phyloP scores from a whole-genome alignment of 2,797 vertebrate genomes.

The Myotis findleyi region DNA sequence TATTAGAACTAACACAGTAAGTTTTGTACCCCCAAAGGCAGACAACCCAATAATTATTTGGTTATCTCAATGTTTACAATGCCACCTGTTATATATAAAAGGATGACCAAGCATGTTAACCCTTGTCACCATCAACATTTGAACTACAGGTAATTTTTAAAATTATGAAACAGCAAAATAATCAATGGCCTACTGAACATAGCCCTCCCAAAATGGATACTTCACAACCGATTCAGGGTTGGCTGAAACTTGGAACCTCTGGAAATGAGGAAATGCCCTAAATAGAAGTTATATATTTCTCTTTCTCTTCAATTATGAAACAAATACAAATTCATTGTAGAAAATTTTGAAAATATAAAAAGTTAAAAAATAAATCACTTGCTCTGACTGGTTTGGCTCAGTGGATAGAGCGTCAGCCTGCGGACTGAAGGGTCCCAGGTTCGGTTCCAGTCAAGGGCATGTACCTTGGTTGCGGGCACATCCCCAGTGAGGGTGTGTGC shows the following conservation, averaged over 20 bases:
- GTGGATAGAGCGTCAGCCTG: no score
- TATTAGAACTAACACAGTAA: conserved; percentile 19
- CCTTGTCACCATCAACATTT: conserved; percentile 49
- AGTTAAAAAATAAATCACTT: conserved; percentile 27
- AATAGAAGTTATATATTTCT: conserved; percentile 36
- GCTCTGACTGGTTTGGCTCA: no score
- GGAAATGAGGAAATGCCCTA: conserved; percentile 30
- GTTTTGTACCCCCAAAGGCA: conserved; percentile 53
- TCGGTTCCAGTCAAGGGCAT: no score
- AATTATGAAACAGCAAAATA: conserved; percentile 58
- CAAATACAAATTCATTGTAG: conserved; percentile 33
- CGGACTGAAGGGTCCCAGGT: no score
- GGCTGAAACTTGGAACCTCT: background rate
- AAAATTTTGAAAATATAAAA: conserved; percentile 31
- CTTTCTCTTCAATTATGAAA: conserved; percentile 52
- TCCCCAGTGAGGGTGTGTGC: no score
- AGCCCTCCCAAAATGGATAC: background rate
- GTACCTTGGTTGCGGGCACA: no score
- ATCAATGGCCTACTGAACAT: background rate
- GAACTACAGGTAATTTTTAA: conserved; percentile 34
- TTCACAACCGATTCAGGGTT: background rate
- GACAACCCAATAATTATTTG: conserved; percentile 32
- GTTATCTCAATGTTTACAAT: conserved; percentile 50
- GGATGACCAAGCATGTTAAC: conserved; percentile 57
- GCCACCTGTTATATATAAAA: background rate